Base-by-base conservation (phyloP, 2,797 vertebrate species). In the Tapirus indicus region DNA sequence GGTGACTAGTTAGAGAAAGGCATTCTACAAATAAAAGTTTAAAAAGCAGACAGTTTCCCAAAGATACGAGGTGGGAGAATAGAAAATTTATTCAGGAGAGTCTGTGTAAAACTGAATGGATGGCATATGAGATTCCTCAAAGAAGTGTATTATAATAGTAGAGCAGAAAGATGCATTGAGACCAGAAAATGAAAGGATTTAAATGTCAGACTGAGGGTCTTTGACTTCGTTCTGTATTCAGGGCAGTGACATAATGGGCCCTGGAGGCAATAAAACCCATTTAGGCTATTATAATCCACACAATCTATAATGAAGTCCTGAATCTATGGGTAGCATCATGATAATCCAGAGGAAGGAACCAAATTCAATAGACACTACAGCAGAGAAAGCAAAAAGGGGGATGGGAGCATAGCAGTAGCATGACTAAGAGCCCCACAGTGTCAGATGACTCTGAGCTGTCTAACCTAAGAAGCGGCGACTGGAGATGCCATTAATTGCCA, bases 101-200 rank as follows among this genome's bases (percentile, higher is more conserved):
- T 86, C 68, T 82, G 0, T 69, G 10, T 92, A 86, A 84, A 92
- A 47, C n/a, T 69, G 25, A 84, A 79, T 88, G 52, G 7, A 38
- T 71, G 23, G 3, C n/a, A 79, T 84, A 32, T 75, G 47, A 62
- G 17, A 64, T 9, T 47, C 56, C 52, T 86, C 20, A 7, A 35
- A 78, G 14, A 49, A 75, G 41, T 68, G 1, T 68, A 25, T 78
- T 91, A 56, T 13, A 44, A 41, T 38, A 44, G 23, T 78, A 32
- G 29, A 79, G 6, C 56, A 77, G 35, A 52, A 93, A 75, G 20
- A 66, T 91, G 41, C 14, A 44, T 29, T 60, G 23, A 92, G 49
- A n/a, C 64, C 38, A 95, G 49, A 14, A 83, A 64, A 68, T 96
- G 41, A 96, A 93, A 85, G 38, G n/a, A 64, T 66, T 94, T 94